Conservation (phyloP, 1,140 invertebrate genomes). For the Platyscapa corneri region DNA sequence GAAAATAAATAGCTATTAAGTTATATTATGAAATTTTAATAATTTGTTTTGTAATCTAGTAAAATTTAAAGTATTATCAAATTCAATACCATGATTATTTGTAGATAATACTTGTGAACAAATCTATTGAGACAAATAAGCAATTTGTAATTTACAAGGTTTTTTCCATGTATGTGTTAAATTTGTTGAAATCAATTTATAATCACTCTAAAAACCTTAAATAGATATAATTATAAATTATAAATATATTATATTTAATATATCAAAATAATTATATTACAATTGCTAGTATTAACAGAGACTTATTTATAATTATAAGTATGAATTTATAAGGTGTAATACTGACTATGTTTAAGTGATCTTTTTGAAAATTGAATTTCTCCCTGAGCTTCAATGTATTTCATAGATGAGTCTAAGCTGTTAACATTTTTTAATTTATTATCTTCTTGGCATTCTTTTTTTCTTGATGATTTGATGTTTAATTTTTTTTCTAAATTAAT, state of each 20-base stretch:
- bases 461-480: conserved; percentile 45
- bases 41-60: conserved; percentile 14
- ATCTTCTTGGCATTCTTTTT: conserved; percentile 51
- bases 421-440: conserved; percentile 35
- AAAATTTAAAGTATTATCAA: background rate
- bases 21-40: conserved; percentile 53
- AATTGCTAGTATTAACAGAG: too few relatives aligned
- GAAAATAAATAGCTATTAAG: conserved; percentile 45
- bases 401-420: conserved; percentile 38
- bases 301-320: too few relatives aligned
- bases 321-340: too few relatives aligned
- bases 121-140: conserved; percentile 50
- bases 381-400: conserved; percentile 57
- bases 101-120: background rate
- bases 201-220: conserved; percentile 43
- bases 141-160: conserved; percentile 58
- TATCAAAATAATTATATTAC: too few relatives aligned
- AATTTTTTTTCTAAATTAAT: conserved; percentile 60
- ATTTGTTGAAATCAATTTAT: conserved; percentile 31
- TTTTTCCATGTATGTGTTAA: conserved; percentile 53
- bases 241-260: background rate
- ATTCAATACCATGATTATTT: conserved; percentile 26
- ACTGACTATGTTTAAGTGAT: conserved; percentile 48
- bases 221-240: background rate
- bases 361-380: conserved; percentile 54